Conservation (phyloP, 2,888 invertebrate genomes). For the Cinara cedri region DNA sequence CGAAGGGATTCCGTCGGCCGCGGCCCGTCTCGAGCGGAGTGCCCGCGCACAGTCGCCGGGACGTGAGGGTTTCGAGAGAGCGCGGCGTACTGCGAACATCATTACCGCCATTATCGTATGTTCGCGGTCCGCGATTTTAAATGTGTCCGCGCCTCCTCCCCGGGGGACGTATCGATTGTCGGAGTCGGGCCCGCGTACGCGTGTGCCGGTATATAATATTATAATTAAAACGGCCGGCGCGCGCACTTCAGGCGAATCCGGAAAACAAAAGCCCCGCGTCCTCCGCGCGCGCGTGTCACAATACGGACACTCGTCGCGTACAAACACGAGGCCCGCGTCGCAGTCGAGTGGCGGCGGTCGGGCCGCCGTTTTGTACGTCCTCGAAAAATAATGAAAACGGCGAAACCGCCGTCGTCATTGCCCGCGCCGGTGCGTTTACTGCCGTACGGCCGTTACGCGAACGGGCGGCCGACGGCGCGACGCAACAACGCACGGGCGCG, state of each 20-base stretch:
- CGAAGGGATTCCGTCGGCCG: no score
- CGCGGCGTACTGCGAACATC: no score
- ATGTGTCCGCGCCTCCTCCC: not conserved
- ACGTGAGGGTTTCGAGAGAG: no score
- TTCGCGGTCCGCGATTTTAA: no score
- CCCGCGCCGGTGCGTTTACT: no score
- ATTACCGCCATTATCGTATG: no score
- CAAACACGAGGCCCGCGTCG: not conserved
- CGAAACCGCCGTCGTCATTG: not conserved
- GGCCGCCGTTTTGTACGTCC: not conserved
- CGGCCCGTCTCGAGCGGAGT: no score
- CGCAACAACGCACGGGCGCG: no score
- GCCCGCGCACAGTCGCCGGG: no score
- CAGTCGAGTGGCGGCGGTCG: not conserved
- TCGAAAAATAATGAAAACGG: not conserved
- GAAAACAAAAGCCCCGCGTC: constrained; percentile 13
- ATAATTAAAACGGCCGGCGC: constrained; percentile 19
- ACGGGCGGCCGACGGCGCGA: no score
- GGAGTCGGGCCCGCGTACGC: no score
- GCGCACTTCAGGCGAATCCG: not conserved
- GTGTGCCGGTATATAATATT: not conserved
- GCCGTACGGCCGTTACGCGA: no score
- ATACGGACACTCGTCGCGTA: not conserved
- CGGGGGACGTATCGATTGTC: constrained; percentile 29
- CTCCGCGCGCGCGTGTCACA: not conserved